phyloP scores from a whole-genome alignment of 2,113 vertebrate genomes.

The Alaudala cheleensis region DNA sequence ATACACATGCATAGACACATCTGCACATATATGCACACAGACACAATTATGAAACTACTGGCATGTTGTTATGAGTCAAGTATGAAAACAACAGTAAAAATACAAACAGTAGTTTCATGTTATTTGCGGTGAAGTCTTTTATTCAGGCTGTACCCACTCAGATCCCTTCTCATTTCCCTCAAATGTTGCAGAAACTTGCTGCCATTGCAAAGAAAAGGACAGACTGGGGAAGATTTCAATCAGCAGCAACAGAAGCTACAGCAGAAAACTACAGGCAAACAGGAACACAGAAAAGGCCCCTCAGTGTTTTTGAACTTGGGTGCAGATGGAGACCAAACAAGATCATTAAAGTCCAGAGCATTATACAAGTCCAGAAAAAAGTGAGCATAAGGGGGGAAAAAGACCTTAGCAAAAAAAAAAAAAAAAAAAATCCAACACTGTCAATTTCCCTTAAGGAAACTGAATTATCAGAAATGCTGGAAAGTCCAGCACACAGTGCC shows the following conservation, averaged over 20 bases:
- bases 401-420: no score
- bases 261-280: not conserved
- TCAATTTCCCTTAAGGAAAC: not conserved
- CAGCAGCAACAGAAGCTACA: not conserved
- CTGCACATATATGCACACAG: not conserved
- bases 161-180: not conserved
- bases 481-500: not conserved
- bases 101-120: accelerated
- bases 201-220: not conserved
- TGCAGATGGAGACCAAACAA: not conserved
- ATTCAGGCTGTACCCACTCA: not conserved
- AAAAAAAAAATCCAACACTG: not conserved
- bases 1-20: not conserved
- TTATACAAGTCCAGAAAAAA: not conserved
- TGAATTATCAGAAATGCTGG: not conserved
- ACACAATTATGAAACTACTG: not conserved
- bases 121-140: not conserved
- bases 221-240: not conserved
- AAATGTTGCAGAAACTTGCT: not conserved
- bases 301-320: not conserved
- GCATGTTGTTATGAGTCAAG: not conserved
- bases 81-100: not conserved
- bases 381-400: accelerated
- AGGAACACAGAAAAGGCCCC: not conserved
- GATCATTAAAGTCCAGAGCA: not conserved